Base-by-base conservation (phyloP, 2,113 vertebrate genomes). In the Chamaea fasciata region DNA sequence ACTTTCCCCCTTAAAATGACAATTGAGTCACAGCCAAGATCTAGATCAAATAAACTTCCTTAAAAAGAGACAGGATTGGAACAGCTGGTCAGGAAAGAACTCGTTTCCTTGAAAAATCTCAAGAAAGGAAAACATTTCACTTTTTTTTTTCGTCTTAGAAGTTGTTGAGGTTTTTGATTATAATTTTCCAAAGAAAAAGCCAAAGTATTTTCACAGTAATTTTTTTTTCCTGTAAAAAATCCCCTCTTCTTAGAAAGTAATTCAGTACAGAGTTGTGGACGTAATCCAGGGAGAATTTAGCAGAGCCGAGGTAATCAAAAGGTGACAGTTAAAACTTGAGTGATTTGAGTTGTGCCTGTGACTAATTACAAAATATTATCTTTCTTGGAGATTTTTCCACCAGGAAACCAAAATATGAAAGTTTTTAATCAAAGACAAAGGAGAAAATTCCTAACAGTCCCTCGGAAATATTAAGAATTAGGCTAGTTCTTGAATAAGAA, bases 81-180 rank as follows among this genome's bases (percentile, higher is more conserved):
- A 67, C 85, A 94, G 82, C 67, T 93, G 83, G 19, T 75, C 85
- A 88, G 93, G 94, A 96, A 95, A 87, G 31, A 28, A 68, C n/a
- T 83, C 1, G 35, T 95, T 96, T 95, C 75, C 90, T 87, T 49
- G 68, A 92, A 96, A 96, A 96, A 92, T 90, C 68, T 95, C 79
- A 55, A 92, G 68, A 89, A 95, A 95, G 50, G 39, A 83, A 94
- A 96, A 88, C 19, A 88, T 95, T 88, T 91, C 41, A 44, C 63
- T 70, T 55, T 67, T 44, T 76, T n/a, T 87, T 89, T 88, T 68
- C 12, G 39, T 87, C 62, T 60, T 60, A 65, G 46, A 70, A 62
- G 50, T 52, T 71, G n/a, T 73, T 92, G 82, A 80, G n/a, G 23
- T 12, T 83, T 92, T 77, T 39, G 5, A 57, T 76, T 85, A 37